These are phyloP conservation scores for Lochmaea capreae DNA, from an alignment of 2,888 invertebrate species.

Conservation along the genomic window DNA sequence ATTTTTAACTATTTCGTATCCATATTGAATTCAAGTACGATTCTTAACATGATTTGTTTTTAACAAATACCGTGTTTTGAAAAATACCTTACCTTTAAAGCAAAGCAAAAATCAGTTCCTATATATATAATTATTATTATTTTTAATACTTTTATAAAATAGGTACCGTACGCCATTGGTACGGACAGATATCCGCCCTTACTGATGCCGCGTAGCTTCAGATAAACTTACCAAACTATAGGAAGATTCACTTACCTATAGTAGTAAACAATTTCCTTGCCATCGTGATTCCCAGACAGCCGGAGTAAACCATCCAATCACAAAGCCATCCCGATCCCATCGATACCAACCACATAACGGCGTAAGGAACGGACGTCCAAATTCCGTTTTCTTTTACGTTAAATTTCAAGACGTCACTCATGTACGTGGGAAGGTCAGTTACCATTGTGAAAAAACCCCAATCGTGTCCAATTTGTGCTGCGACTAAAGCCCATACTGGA, in stretches of 20 bases:
- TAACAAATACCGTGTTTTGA: too few relatives aligned
- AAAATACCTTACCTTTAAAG: too few relatives aligned
- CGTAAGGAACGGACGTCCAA: constrained; percentile 73
- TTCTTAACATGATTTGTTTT: too few relatives aligned
- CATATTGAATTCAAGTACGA: too few relatives aligned
- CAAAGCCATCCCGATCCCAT: constrained; percentile 74
- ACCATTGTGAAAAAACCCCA: constrained; percentile 81
- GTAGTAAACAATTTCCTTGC: constrained; percentile 76
- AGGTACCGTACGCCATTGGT: too few relatives aligned
- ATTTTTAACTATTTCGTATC: too few relatives aligned
- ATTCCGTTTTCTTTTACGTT: constrained; percentile 73
- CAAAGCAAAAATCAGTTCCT: too few relatives aligned
- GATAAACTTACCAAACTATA: too few relatives aligned
- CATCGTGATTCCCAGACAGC: constrained; percentile 68
- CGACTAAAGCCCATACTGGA: constrained; percentile 80
- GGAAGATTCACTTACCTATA: constrained; percentile 68
- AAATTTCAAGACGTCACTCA: constrained; percentile 75
- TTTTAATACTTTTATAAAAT: too few relatives aligned
- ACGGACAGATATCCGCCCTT: too few relatives aligned
- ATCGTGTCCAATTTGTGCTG: constrained; percentile 78
- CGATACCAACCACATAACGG: constrained; percentile 74
- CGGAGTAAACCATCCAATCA: constrained; percentile 73
- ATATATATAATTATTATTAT: too few relatives aligned
- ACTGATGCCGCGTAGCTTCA: too few relatives aligned
- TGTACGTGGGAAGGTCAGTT: constrained; percentile 72